phyloP scores from a whole-genome alignment of 2,888 invertebrate genomes.

The Nezara viridula region DNA sequence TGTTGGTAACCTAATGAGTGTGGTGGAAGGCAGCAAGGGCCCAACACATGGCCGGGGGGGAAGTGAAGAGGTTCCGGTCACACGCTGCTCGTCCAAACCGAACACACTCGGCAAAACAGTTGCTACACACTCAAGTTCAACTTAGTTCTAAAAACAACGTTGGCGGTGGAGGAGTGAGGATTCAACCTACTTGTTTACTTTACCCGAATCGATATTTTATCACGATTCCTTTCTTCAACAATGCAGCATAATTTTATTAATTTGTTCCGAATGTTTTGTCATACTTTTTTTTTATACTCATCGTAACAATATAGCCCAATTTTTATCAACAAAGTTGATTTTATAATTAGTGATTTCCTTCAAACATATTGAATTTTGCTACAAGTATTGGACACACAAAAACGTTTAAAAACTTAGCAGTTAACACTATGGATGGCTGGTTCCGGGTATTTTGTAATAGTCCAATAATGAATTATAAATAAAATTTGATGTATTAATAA shows the following conservation, averaged over 20 bases:
- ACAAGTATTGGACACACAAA: too few species aligned
- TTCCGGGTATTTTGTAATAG: too few species aligned
- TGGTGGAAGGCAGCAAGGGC: not conserved
- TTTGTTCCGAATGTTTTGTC: not conserved
- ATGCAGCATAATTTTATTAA: not conserved
- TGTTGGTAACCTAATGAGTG: not conserved
- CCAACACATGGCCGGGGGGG: slow-evolving; percentile 21
- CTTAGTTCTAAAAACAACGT: not conserved
- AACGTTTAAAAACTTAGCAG: too few species aligned
- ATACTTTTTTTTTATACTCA: too few species aligned
- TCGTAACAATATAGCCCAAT: too few species aligned
- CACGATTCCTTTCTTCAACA: not conserved
- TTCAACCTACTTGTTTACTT: not conserved
- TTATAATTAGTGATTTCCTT: too few species aligned
- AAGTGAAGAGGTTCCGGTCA: slow-evolving; percentile 31
- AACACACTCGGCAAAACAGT: slow-evolving; percentile 21
- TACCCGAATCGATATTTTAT: not conserved
- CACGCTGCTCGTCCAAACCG: slow-evolving; percentile 35
- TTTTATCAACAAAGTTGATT: too few species aligned
- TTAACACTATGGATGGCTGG: too few species aligned
- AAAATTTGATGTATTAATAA: too few species aligned
- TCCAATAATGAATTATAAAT: too few species aligned
- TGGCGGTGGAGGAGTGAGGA: not conserved
- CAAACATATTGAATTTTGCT: too few species aligned
- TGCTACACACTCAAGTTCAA: slow-evolving; percentile 15